phyloP scores from a whole-genome alignment of 2,797 vertebrate species.

The Glossophaga mutica region DNA sequence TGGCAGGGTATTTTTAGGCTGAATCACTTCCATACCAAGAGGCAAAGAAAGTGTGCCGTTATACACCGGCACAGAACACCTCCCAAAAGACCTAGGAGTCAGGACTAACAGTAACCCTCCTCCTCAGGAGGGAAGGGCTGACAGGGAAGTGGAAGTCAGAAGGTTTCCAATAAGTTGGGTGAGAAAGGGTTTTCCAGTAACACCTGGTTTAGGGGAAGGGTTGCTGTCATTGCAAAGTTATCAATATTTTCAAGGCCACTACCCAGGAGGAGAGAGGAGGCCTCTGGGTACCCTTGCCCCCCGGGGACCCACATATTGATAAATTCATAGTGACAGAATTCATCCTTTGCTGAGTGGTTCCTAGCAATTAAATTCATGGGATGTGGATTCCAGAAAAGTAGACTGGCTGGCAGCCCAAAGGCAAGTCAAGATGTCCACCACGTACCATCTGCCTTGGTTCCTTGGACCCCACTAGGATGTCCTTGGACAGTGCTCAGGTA shows the following conservation, averaged over 20 bases:
- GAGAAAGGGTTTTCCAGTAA: background rate
- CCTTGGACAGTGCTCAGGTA: background rate
- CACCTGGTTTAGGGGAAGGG: background rate
- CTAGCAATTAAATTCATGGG: background rate
- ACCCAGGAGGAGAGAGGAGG: background rate
- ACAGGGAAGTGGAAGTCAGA: background rate
- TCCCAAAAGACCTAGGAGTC: background rate
- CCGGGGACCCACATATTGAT: rapidly evolving
- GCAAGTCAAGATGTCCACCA: background rate
- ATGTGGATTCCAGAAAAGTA: background rate
- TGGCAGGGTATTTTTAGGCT: background rate
- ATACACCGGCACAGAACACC: background rate
- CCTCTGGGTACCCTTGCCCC: background rate
- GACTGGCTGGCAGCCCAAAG: background rate
- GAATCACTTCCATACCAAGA: background rate
- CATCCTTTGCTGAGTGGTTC: background rate
- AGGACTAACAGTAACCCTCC: background rate
- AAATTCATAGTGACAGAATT: background rate
- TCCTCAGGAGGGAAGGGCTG: background rate
- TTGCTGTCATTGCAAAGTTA: background rate
- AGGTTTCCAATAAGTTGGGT: background rate
- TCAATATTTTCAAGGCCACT: background rate
- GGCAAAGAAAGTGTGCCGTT: background rate
- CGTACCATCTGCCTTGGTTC: background rate
- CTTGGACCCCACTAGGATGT: background rate